A percentile compares a stretch with the other conserved stretches of the same genome.
These are phyloP conservation scores for Hyperoplus lanceolatus DNA, from an alignment of 2,797 vertebrate species.

Conservation along the genomic window DNA sequence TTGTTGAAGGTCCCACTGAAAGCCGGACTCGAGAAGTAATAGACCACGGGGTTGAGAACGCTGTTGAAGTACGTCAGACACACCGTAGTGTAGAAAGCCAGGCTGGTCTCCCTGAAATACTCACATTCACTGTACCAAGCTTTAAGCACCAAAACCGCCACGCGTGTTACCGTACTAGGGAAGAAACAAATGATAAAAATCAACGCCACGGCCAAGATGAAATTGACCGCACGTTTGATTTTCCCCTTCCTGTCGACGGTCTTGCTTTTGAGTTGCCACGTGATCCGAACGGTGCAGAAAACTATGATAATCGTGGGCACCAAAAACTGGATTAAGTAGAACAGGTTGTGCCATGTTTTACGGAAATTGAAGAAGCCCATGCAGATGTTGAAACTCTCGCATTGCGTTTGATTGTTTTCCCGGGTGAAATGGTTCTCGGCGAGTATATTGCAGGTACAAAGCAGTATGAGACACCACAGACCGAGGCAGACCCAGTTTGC, in stretches of 20 bases:
- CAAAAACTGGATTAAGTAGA: slow-evolving; percentile 84
- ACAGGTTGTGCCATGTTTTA: slow-evolving; percentile 85
- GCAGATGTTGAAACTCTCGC: slow-evolving; percentile 89
- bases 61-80: slow-evolving; percentile 89
- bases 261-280: slow-evolving; percentile 82
- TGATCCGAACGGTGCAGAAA: slow-evolving; percentile 85
- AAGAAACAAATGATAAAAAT: slow-evolving; percentile 87
- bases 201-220: slow-evolving; percentile 83
- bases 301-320: slow-evolving; percentile 79
- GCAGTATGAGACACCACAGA: slow-evolving; percentile 83
- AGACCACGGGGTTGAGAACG: slow-evolving; percentile 86
- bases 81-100: slow-evolving; percentile 85
- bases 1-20: slow-evolving; percentile 81
- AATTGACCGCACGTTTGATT: slow-evolving; percentile 84
- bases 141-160: slow-evolving; percentile 84
- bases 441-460: slow-evolving; percentile 82
- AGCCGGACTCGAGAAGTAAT: slow-evolving; percentile 87
- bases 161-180: slow-evolving; percentile 84
- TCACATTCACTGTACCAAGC: slow-evolving; percentile 80
- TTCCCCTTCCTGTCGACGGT: slow-evolving; percentile 84
- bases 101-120: slow-evolving; percentile 79
- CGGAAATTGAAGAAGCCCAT: slow-evolving; percentile 73
- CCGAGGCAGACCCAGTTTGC: slow-evolving; percentile 79
- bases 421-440: slow-evolving; percentile 69
- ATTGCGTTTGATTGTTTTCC: slow-evolving; percentile 78